phyloP scores from a whole-genome alignment of 2,888 invertebrate genomes.

The Leptarthrus brevirostris region DNA sequence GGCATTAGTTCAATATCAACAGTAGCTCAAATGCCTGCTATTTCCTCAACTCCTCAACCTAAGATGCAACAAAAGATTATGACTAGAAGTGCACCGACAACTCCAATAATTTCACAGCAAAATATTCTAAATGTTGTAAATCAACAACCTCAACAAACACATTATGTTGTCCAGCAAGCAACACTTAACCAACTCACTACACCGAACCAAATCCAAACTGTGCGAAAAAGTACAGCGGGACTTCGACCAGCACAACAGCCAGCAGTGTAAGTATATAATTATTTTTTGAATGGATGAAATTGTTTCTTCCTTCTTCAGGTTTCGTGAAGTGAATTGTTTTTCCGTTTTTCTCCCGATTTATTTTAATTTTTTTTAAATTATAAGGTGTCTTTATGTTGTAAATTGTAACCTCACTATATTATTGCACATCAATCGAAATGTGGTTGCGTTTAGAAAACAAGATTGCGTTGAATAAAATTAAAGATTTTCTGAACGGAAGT shows the following conservation, averaged over 20 bases:
- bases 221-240: constrained; percentile 5
- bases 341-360: neutral
- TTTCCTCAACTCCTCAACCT: constrained; percentile 52
- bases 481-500: no score
- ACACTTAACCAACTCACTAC: neutral
- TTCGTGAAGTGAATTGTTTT: constrained; percentile 33
- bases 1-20: constrained; percentile 55
- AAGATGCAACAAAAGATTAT: constrained; percentile 61
- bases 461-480: no score
- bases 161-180: constrained; percentile 21
- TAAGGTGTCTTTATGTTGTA: no score
- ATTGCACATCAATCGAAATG: no score
- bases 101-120: constrained; percentile 55
- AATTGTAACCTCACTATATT: no score
- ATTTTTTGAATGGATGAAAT: neutral
- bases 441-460: no score
- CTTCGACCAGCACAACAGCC: neutral
- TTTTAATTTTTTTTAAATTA: no score
- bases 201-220: neutral
- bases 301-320: neutral
- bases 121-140: neutral
- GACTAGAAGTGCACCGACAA: constrained; percentile 52
- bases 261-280: constrained; percentile 26
- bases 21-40: constrained; percentile 59
- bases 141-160: constrained; percentile 9